These are phyloP conservation scores for Colossoma macropomum DNA, from an alignment of 2,113 vertebrate genomes.

Conservation along the genomic window DNA sequence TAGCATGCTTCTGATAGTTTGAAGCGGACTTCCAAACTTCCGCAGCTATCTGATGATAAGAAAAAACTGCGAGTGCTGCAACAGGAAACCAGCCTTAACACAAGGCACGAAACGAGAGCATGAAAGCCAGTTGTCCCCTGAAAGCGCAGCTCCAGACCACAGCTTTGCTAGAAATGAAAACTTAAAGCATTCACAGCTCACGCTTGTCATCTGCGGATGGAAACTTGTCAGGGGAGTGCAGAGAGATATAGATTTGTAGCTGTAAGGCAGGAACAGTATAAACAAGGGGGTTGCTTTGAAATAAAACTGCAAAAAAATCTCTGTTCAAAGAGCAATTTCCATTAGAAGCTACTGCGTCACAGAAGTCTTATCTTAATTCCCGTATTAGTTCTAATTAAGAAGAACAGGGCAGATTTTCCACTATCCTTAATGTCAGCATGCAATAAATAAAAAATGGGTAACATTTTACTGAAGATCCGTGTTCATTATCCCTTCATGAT, in stretches of 20 bases:
- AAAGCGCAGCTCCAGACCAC: constrained; percentile 17
- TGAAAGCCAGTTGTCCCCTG: neutral
- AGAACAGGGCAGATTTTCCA: neutral
- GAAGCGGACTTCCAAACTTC: neutral
- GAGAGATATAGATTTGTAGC: constrained; percentile 5
- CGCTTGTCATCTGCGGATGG: neutral
- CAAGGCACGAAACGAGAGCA: neutral
- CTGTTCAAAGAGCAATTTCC: neutral
- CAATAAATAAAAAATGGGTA: neutral
- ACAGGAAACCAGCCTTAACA: constrained; percentile 10
- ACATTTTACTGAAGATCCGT: no score
- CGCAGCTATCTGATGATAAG: neutral
- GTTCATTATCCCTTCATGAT: no score
- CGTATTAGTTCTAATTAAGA: neutral
- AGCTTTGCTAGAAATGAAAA: neutral
- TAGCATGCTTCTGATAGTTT: neutral
- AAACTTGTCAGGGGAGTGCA: constrained; percentile 5
- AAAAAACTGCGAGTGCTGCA: constrained; percentile 1
- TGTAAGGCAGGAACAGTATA: neutral
- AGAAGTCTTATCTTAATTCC: neutral
- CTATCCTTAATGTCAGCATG: no score
- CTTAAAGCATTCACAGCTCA: neutral
- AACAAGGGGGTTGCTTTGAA: neutral
- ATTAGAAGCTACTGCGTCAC: neutral
- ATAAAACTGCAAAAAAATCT: neutral